Percentiles rank a stretch among this genome's conserved stretches.
phyloP scores from a whole-genome alignment of 1,140 invertebrate species.

The Formica exsecta region DNA sequence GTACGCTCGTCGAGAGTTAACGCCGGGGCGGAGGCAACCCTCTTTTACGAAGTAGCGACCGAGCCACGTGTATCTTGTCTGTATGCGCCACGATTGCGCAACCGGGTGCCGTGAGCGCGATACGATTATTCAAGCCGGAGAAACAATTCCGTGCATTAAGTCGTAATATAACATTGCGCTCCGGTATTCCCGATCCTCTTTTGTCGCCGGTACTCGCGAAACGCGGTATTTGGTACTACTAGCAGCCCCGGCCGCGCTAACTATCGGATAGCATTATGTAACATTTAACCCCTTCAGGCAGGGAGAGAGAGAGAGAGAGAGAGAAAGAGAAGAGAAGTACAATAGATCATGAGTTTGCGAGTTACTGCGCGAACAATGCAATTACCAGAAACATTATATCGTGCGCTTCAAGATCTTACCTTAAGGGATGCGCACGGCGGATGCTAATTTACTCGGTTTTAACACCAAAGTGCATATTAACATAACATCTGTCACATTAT shows the following conservation, averaged over 20 bases:
- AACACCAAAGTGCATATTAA: conserved; percentile 8
- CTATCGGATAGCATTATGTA: conserved; percentile 56
- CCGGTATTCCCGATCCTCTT: conserved; percentile 71
- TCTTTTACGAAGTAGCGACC: conserved; percentile 17
- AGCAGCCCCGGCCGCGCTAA: conserved; percentile 33
- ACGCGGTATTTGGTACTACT: conserved; percentile 44
- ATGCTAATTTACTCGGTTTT: conserved; percentile 58
- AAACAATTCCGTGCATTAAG: conserved; percentile 81
- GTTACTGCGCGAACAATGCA: conserved; percentile 52
- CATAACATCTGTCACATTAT: conserved; percentile 22
- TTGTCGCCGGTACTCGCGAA: conserved; percentile 33
- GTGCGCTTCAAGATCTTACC: conserved; percentile 40
- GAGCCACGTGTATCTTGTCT: conserved; percentile 28
- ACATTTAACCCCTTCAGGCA: conserved; percentile 51
- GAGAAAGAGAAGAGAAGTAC: conserved; percentile 5
- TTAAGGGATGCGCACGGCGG: conserved; percentile 24
- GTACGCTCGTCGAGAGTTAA: conserved; percentile 53
- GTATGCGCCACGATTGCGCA: conserved; percentile 54
- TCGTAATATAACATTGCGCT: conserved; percentile 81
- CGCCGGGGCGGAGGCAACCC: conserved; percentile 21
- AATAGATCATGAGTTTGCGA: conserved; percentile 61
- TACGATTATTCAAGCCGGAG: conserved; percentile 74
- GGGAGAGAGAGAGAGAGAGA: too few species aligned
- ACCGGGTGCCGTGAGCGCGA: conserved; percentile 63
- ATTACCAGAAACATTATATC: conserved; percentile 66